phyloP scores from a whole-genome alignment of 2,113 vertebrate species.

The Sinocyclocheilus rhinocerous region DNA sequence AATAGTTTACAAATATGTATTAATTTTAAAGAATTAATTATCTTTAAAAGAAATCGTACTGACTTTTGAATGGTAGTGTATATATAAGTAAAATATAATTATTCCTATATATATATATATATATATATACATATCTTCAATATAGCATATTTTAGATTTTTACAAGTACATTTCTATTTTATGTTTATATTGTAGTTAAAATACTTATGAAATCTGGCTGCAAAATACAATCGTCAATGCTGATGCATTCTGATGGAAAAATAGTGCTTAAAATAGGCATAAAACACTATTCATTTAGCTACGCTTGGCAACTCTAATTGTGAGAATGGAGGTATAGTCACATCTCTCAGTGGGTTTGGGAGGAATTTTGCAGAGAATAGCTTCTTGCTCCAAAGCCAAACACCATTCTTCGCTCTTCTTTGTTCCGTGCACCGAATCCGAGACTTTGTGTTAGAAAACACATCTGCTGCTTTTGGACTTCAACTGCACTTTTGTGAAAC shows the following conservation, averaged over 20 bases:
- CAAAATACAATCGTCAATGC: not conserved
- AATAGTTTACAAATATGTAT: no score
- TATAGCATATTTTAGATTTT: not conserved
- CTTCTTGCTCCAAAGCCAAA: constrained; percentile 11
- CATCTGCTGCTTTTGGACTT: constrained; percentile 37
- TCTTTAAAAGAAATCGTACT: no score
- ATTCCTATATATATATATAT: no score
- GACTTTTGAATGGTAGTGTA: no score
- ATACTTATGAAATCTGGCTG: not conserved
- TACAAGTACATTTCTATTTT: not conserved
- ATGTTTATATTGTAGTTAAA: not conserved
- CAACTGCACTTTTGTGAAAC: not conserved
- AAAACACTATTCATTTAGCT: not conserved
- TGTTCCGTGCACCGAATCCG: constrained; percentile 1
- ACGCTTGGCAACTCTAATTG: not conserved
- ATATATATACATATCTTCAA: not conserved
- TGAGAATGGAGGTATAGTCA: not conserved
- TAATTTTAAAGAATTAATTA: not conserved
- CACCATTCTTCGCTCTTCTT: not conserved
- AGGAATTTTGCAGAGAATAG: not conserved
- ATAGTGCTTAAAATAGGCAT: not conserved
- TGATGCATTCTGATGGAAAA: not conserved
- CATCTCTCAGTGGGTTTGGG: not conserved
- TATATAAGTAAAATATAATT: no score
- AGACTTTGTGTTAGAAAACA: constrained; percentile 33